Evolutionary conservation across 2,797 vertebrate species (phyloP).

Genomic region (Urosaurus nigricauda): DNA sequence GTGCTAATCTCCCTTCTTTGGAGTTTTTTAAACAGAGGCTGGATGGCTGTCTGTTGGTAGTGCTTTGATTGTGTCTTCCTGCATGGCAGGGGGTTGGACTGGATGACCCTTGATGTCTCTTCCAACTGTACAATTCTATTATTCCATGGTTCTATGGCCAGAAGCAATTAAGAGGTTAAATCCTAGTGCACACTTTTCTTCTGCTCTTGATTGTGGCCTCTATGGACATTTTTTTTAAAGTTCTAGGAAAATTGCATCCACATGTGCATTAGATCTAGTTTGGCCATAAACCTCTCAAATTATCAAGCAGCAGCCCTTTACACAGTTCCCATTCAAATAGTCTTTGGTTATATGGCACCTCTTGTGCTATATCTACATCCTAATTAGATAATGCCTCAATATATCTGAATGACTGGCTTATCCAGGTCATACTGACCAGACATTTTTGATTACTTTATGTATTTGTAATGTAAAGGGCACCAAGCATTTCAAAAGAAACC

Average conservation of each 20-base stretch:
- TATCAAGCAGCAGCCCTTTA: neutral
- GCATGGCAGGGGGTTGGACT: no score
- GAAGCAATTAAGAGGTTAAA: neutral
- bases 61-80: no score
- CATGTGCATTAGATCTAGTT: neutral
- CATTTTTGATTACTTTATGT: neutral
- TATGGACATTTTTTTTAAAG: neutral
- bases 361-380: neutral
- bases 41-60: no score
- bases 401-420: neutral
- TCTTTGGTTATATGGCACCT: neutral
- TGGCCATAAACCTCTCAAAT: neutral
- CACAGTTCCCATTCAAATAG: neutral
- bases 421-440: constrained; percentile 15
- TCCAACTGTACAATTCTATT: no score
- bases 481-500: constrained; percentile 3
- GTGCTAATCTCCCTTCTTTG: no score
- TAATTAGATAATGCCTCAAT: constrained; percentile 14
- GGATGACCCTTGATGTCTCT: no score
- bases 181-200: neutral
- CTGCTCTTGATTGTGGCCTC: neutral
- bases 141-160: no score
- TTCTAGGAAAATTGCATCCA: neutral
- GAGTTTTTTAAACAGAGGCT: no score
- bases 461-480: neutral